Percentiles rank a stretch among this genome's conserved stretches.
phyloP scores from a whole-genome alignment of 1,140 invertebrate species.

The Heliconius congener region DNA sequence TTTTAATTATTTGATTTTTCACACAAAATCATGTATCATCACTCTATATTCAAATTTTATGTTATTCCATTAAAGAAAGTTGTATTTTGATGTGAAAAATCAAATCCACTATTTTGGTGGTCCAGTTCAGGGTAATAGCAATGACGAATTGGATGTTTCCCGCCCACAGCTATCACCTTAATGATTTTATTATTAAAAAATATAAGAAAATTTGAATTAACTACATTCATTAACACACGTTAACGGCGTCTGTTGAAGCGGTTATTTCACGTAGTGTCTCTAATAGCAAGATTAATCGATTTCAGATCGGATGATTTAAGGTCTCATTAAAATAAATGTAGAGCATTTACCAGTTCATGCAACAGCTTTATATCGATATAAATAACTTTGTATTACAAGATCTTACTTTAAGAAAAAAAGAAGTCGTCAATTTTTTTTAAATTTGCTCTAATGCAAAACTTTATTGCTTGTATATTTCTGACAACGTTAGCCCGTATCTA shows the following conservation, averaged over 20 bases:
- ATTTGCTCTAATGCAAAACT: neutral
- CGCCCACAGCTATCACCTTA: conserved; percentile 64
- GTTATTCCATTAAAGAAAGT: conserved; percentile 28
- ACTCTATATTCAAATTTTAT: conserved; percentile 33
- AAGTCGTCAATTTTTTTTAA: neutral
- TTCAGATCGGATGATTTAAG: conserved; percentile 36
- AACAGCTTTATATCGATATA: conserved; percentile 35
- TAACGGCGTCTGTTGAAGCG: conserved; percentile 43
- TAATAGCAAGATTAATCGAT: conserved; percentile 46
- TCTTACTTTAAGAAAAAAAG: neutral
- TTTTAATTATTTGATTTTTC: neutral
- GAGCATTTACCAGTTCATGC: conserved; percentile 31
- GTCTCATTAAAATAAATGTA: conserved; percentile 18
- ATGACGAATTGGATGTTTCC: conserved; percentile 67
- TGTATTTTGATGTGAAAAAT: conserved; percentile 27
- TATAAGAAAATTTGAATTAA: conserved; percentile 63
- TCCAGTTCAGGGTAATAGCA: conserved; percentile 62
- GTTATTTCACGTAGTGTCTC: conserved; percentile 40
- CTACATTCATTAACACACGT: conserved; percentile 49
- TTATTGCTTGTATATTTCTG: too few species aligned
- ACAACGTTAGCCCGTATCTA: too few species aligned
- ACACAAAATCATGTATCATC: conserved; percentile 12
- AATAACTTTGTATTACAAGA: conserved; percentile 11
- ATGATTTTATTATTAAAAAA: conserved; percentile 72
- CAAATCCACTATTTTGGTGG: conserved; percentile 52